Percentiles rank a stretch among this genome's conserved stretches.
Conservation (phyloP, 2,113 vertebrate species). For the Chrysemys picta region DNA sequence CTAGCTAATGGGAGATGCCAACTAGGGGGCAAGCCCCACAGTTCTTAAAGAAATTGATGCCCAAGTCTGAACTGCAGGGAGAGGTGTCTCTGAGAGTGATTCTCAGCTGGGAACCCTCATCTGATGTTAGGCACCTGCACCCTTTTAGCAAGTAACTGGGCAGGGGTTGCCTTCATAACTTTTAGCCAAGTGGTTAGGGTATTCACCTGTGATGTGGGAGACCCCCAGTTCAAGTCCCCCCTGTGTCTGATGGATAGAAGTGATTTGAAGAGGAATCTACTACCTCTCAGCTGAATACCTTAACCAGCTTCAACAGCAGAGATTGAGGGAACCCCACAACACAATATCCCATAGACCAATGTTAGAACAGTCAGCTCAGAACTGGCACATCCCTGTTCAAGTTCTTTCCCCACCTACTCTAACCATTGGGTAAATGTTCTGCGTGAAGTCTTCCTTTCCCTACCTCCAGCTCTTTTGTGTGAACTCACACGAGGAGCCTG, state of each 20-base stretch:
- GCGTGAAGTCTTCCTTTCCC: not conserved
- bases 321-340: not conserved
- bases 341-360: not conserved
- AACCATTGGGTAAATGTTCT: not conserved
- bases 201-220: not conserved
- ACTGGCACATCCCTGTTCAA: not conserved
- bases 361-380: not conserved
- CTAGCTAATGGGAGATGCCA: not conserved
- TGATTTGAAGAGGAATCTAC: not conserved
- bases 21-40: not conserved
- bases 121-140: not conserved
- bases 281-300: not conserved
- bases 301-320: not conserved
- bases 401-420: not conserved
- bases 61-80: not conserved
- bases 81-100: not conserved
- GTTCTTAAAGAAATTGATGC: not conserved
- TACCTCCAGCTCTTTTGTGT: not conserved
- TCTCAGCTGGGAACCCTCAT: not conserved
- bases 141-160: not conserved
- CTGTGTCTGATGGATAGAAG: not conserved
- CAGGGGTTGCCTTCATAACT: not conserved
- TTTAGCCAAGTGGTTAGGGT: not conserved
- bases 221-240: not conserved
- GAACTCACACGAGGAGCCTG: not conserved